These are phyloP conservation scores for Nomada fucata DNA, from an alignment of 2,888 invertebrate species.

Conservation along the genomic window DNA sequence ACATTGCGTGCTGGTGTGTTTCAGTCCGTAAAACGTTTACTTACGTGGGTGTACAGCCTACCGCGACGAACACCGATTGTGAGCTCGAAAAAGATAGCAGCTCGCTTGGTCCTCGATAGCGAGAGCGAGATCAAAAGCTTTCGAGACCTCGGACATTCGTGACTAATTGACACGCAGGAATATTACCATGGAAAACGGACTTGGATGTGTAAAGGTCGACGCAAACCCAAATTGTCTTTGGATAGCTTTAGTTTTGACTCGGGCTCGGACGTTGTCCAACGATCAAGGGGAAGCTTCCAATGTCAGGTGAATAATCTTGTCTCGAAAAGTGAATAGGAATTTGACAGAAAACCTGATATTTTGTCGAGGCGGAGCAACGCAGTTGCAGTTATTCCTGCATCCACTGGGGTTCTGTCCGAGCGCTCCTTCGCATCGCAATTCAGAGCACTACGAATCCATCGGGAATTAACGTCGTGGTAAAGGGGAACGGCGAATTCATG, in stretches of 20 bases:
- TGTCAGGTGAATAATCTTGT: constrained; percentile 5
- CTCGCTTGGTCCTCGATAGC: constrained; percentile 33
- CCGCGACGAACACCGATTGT: constrained; percentile 31
- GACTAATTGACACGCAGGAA: constrained; percentile 23
- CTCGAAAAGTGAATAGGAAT: neutral
- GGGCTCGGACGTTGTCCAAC: neutral
- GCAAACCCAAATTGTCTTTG: neutral
- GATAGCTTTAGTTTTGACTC: neutral
- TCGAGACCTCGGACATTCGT: constrained; percentile 47
- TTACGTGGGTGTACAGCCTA: constrained; percentile 61
- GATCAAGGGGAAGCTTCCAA: constrained; percentile 6
- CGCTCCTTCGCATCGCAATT: constrained; percentile 5
- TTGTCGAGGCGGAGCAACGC: too few relatives aligned
- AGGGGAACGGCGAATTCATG: constrained; percentile 16
- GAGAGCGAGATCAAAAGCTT: constrained; percentile 44
- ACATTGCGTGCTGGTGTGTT: constrained; percentile 19
- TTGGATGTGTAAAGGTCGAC: neutral
- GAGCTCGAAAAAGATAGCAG: constrained; percentile 58
- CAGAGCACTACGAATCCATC: constrained; percentile 8
- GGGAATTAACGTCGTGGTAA: constrained; percentile 1
- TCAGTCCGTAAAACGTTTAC: constrained; percentile 47
- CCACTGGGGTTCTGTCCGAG: too few relatives aligned
- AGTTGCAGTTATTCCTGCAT: too few relatives aligned
- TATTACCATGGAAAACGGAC: constrained; percentile 53
- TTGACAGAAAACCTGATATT: neutral